Evolutionary conservation across 2,113 vertebrate genomes (phyloP), one percentile per base, ranked within the genome.

Genomic region (Tympanuchus pallidicinctus): DNA sequence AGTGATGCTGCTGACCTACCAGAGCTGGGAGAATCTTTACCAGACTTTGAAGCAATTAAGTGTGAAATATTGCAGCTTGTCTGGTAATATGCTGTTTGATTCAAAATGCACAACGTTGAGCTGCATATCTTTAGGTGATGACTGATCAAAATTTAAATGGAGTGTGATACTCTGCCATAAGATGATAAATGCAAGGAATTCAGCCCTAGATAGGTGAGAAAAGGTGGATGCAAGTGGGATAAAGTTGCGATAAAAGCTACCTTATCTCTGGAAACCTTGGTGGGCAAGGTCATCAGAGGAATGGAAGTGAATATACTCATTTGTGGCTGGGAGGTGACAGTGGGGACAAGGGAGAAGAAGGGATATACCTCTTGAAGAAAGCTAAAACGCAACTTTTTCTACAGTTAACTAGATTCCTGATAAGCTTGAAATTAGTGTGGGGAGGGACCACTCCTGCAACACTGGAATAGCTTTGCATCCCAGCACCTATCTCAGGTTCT

Each of bases 111-210:
- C 11, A 64, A 77, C 67, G 74, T 36, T 1, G 2, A 93, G 52
- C 78, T 88, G 82, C 54, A 5, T 92, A 76, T 88, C 82, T 95
- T 89, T 71, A 91, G 91, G 70, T 70, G 57, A 90, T 82, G 71
- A 67, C 82, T 91, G 56, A 42, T 89, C 66, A 91, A 82, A 94
- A 89, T 92, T 92, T 82, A 92, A 71, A 89, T 87, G 81, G 71
- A 90, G 47, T 93, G 95, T 91, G 71, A 82, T 94, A 67, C 6
- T 14, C 19, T 77, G 27, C 69, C 73, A n/a, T 54, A 71, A 79
- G 92, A 72, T 84, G 52, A 96, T 85, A 91, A 91, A 88, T 91
- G 60, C 47, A 18, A 38, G 47, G 61, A 90, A 78, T 85, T 85
- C 48, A 81, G 42, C 30, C n/a, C 50, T 93, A 45, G 50, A 38